Conservation (phyloP, 2,797 vertebrate genomes). For the Lithobates sylvaticus region DNA sequence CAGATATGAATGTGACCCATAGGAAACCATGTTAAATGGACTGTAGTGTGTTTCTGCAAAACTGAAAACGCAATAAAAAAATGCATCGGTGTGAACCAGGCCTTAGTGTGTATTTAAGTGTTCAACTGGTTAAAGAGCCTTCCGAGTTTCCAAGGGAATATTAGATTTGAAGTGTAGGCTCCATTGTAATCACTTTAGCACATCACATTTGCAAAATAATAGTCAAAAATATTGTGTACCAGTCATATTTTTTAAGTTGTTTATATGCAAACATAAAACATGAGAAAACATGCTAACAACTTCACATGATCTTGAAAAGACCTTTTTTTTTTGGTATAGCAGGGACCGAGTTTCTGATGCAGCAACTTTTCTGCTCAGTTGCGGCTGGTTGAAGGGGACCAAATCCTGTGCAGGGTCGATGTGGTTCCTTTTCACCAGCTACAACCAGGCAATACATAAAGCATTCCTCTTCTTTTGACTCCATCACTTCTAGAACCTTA, state of each 20-base stretch:
- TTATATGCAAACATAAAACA: neutral
- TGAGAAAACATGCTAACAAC: neutral
- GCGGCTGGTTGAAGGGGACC: constrained; percentile 81
- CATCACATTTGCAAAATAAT: neutral
- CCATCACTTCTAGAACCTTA: neutral
- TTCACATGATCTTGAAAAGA: neutral
- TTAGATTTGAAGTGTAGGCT: neutral
- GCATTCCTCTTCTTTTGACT: neutral
- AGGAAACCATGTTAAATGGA: too few species aligned
- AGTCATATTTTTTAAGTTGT: neutral
- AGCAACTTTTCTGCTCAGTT: constrained; percentile 61
- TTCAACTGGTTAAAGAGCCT: too few species aligned
- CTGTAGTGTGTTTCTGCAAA: too few species aligned
- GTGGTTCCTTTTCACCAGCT: constrained; percentile 81
- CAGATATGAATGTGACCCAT: too few species aligned
- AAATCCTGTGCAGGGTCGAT: constrained; percentile 77
- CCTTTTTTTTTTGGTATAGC: neutral
- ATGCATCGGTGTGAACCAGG: too few species aligned
- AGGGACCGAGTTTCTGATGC: neutral
- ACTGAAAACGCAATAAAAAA: too few species aligned
- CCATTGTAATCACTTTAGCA: neutral
- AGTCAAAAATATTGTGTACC: neutral
- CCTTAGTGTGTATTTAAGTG: too few species aligned
- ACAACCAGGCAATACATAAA: constrained; percentile 59
- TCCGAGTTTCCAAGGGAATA: neutral